A percentile compares a stretch with the other conserved stretches of the same genome.
Conservation (phyloP, 1,140 invertebrate species). For the Lepidurus apus region DNA sequence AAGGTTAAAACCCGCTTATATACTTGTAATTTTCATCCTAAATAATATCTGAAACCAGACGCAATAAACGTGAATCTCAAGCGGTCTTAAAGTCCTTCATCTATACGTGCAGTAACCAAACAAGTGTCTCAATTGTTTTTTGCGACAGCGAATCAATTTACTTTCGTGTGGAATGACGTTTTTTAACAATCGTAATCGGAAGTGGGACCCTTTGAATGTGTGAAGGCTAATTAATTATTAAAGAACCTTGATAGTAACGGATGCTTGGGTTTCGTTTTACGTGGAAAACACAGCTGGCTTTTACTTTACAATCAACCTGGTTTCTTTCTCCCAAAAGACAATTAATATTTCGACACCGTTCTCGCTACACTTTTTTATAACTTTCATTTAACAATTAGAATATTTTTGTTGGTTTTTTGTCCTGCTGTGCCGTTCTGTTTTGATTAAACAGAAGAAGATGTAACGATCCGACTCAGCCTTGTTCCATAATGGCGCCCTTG, state of each 20-base stretch:
- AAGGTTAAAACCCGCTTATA: neutral
- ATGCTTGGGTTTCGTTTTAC: neutral
- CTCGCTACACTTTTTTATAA: too few species aligned
- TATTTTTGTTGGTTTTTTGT: too few species aligned
- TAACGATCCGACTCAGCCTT: too few species aligned
- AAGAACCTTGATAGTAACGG: neutral
- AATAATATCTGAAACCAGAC: neutral
- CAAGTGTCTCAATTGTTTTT: neutral
- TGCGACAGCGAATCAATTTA: neutral
- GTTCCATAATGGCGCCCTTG: neutral
- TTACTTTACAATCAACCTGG: too few species aligned
- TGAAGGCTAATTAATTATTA: neutral
- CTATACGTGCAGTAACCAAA: neutral
- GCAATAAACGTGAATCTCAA: neutral
- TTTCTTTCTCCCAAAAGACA: too few species aligned
- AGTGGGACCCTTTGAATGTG: neutral
- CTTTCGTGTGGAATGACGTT: neutral
- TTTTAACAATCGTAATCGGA: neutral
- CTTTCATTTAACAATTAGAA: too few species aligned
- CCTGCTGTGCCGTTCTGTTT: too few species aligned
- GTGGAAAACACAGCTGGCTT: neutral
- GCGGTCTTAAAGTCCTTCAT: neutral
- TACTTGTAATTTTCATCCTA: neutral
- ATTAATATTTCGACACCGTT: too few species aligned
- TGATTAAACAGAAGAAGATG: too few species aligned